These are phyloP conservation scores for Cheilosia pagana DNA, from an alignment of 2,888 invertebrate species.

Conservation along the genomic window DNA sequence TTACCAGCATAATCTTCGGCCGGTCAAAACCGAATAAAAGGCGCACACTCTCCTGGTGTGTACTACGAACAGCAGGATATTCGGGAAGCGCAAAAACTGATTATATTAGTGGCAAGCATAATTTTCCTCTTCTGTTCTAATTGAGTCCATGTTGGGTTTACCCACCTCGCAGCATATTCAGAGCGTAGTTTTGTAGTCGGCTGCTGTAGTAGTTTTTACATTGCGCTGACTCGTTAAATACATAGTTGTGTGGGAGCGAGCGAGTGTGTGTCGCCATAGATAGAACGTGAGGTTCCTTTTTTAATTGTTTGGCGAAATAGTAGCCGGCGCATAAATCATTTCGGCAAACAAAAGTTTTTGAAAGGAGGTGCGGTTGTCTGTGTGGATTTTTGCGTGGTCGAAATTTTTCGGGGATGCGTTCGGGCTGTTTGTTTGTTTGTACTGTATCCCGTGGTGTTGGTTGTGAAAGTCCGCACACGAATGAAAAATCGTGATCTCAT, in stretches of 20 bases:
- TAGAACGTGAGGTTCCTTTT: background rate
- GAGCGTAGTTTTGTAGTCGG: slow-evolving; percentile 11
- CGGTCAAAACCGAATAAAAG: slow-evolving; percentile 28
- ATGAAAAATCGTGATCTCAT: slow-evolving; percentile 2
- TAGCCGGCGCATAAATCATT: slow-evolving; percentile 61
- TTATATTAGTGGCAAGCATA: slow-evolving; percentile 74
- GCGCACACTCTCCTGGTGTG: slow-evolving; percentile 14
- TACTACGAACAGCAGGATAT: slow-evolving; percentile 33
- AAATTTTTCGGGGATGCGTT: slow-evolving; percentile 14
- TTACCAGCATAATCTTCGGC: slow-evolving; percentile 71
- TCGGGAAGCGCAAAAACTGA: slow-evolving; percentile 61
- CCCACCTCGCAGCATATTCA: slow-evolving; percentile 17
- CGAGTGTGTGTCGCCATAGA: background rate
- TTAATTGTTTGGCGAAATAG: slow-evolving; percentile 20
- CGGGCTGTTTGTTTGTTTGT: slow-evolving; percentile 19
- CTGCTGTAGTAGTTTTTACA: slow-evolving; percentile 14
- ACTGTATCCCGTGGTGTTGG: background rate
- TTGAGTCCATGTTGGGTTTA: slow-evolving; percentile 67
- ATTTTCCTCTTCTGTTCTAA: slow-evolving; percentile 69
- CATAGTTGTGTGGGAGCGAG: background rate
- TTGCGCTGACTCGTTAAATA: slow-evolving; percentile 9
- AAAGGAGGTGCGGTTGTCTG: background rate
- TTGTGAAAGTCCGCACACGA: background rate
- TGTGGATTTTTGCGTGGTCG: slow-evolving; percentile 32
- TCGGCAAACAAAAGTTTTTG: slow-evolving; percentile 54